Percentiles rank a stretch among this genome's conserved stretches.
These are phyloP conservation scores for Epizoanthus illoricatus DNA, from an alignment of 92 coral and sea anemone genomes.

Conservation along the genomic window DNA sequence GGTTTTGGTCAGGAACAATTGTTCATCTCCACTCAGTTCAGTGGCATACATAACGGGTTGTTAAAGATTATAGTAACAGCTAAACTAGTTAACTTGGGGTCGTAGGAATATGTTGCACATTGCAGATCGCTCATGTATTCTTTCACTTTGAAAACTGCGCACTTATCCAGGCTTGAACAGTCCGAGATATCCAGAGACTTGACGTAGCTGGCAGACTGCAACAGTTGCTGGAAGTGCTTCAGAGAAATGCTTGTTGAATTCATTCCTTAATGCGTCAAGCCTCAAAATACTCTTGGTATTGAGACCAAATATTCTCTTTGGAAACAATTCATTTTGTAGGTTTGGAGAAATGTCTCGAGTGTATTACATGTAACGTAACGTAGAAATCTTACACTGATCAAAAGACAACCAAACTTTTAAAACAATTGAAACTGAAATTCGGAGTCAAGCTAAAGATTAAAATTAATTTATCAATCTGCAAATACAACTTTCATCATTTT, in stretches of 20 bases:
- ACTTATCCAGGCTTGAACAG: conserved; percentile 10
- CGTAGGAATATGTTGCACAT: background rate
- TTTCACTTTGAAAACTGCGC: conserved; percentile 21
- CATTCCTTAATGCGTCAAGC: background rate
- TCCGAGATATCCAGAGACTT: conserved; percentile 13
- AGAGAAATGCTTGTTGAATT: background rate
- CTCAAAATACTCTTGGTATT: background rate
- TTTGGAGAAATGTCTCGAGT: no score
- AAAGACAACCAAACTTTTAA: no score
- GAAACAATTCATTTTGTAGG: no score
- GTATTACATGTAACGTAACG: no score
- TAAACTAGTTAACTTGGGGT: conserved; percentile 24
- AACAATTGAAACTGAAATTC: no score
- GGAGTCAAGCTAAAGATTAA: no score
- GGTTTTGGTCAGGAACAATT: conserved; percentile 24
- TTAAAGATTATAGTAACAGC: conserved; percentile 15
- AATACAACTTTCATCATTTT: no score
- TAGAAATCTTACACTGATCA: no score
- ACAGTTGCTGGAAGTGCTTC: conserved; percentile 22
- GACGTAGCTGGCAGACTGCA: background rate
- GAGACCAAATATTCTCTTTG: no score
- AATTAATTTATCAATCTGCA: no score
- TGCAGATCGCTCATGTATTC: background rate
- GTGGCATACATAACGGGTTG: conserved; percentile 1
- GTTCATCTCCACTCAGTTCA: conserved; percentile 20